Conservation (phyloP, 1,140 invertebrate genomes). For the Glossosoma conforme region DNA sequence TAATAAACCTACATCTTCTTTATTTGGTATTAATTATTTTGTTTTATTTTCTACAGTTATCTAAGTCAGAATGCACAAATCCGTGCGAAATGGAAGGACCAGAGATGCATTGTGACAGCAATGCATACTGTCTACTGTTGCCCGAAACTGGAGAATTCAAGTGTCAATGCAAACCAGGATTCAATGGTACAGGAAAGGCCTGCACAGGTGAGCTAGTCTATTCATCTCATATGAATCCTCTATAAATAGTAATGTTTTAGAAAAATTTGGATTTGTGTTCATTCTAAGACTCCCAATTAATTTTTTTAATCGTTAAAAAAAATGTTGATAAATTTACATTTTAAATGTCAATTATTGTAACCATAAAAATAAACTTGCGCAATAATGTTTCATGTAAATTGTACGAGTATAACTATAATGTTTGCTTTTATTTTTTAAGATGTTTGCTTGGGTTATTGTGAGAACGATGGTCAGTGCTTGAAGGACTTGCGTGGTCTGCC, state of each 20-base stretch:
- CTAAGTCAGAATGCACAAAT: conserved; percentile 82
- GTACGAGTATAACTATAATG: too few relatives aligned
- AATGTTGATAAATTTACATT: too few relatives aligned
- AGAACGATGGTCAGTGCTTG: conserved; percentile 87
- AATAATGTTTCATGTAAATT: too few relatives aligned
- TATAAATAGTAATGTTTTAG: too few relatives aligned
- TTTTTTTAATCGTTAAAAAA: too few relatives aligned
- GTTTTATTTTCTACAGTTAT: conserved; percentile 52
- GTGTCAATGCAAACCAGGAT: conserved; percentile 92
- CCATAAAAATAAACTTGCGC: too few relatives aligned
- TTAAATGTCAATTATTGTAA: too few relatives aligned
- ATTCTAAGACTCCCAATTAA: too few relatives aligned
- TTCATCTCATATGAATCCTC: not conserved
- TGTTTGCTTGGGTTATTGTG: conserved; percentile 81
- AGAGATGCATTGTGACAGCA: conserved; percentile 79
- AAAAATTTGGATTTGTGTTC: too few relatives aligned
- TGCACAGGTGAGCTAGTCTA: conserved; percentile 56
- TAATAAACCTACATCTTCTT: too few relatives aligned
- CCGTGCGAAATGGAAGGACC: conserved; percentile 83
- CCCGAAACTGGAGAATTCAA: conserved; percentile 81
- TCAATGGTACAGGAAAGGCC: conserved; percentile 79
- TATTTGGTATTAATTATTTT: conserved; percentile 1
- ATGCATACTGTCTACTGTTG: conserved; percentile 84
- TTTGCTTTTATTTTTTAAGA: conserved; percentile 53
- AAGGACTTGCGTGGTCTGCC: conserved; percentile 80